A percentile compares a stretch with the other conserved stretches of the same genome.
These are phyloP conservation scores for Brachyopa scutellaris DNA, from an alignment of 2,888 invertebrate species.

Conservation along the genomic window DNA sequence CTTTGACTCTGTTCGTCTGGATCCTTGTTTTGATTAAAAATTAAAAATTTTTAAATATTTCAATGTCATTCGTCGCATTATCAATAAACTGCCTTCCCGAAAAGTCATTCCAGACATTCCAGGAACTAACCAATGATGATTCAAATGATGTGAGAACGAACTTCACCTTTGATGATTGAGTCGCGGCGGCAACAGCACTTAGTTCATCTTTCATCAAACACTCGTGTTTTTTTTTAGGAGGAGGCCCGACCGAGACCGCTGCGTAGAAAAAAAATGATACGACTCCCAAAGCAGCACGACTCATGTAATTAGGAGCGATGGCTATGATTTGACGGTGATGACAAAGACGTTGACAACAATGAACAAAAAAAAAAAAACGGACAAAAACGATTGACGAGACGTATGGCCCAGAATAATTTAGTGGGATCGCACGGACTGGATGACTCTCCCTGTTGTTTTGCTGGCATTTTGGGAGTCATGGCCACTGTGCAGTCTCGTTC, in stretches of 20 bases:
- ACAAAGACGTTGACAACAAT: slow-evolving; percentile 22
- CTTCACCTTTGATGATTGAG: slow-evolving; percentile 49
- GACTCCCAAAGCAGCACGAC: slow-evolving; percentile 6
- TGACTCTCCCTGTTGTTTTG: slow-evolving; percentile 34
- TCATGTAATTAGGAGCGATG: slow-evolving; percentile 49
- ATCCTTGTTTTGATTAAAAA: slow-evolving; percentile 8
- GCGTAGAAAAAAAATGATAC: not conserved
- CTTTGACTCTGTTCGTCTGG: no score
- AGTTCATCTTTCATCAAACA: slow-evolving; percentile 39
- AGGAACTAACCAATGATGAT: slow-evolving; percentile 52
- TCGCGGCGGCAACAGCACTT: slow-evolving; percentile 3
- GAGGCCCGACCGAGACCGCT: no score
- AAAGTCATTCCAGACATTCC: slow-evolving; percentile 64
- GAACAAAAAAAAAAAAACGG: no score
- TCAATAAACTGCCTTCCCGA: slow-evolving; percentile 21
- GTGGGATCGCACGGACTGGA: slow-evolving; percentile 10
- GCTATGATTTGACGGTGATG: slow-evolving; percentile 14
- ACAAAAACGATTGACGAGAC: slow-evolving; percentile 46
- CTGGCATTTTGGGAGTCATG: slow-evolving; percentile 66
- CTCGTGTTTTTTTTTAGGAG: no score
- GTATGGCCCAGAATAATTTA: slow-evolving; percentile 72
- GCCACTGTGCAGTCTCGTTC: slow-evolving; percentile 62
- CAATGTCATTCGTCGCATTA: slow-evolving; percentile 45
- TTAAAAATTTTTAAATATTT: slow-evolving; percentile 2
- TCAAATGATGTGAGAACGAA: slow-evolving; percentile 54